Evolutionary conservation across 1,140 invertebrate species (phyloP).

Genomic region (Tribolium madens): DNA sequence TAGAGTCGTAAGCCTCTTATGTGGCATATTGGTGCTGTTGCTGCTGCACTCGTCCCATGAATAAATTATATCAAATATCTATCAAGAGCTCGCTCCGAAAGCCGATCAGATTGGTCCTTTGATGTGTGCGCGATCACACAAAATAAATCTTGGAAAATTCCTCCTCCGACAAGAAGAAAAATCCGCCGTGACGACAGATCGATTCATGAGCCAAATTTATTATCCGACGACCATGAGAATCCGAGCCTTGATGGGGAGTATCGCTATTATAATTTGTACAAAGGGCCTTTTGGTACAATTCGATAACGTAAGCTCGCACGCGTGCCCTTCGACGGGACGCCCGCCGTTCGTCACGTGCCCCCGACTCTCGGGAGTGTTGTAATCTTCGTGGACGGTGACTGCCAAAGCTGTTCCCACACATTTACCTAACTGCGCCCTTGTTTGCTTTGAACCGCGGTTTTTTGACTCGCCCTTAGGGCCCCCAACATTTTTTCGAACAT

Average conservation of each 20-base stretch:
- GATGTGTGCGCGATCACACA: slow-evolving; percentile 54
- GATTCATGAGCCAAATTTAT: not conserved
- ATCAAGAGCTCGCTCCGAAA: slow-evolving; percentile 62
- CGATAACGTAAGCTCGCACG: slow-evolving; percentile 51
- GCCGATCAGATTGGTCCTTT: slow-evolving; percentile 65
- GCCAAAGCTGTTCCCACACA: slow-evolving; percentile 58
- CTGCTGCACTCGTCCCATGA: slow-evolving; percentile 63
- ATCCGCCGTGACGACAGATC: slow-evolving; percentile 14
- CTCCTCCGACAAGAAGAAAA: slow-evolving; percentile 2
- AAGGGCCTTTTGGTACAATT: slow-evolving; percentile 36
- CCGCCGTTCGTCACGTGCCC: slow-evolving; percentile 48
- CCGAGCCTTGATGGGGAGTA: slow-evolving; percentile 28
- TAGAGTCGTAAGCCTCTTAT: slow-evolving; percentile 66
- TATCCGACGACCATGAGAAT: slow-evolving; percentile 11
- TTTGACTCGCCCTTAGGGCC: not conserved
- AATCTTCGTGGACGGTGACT: slow-evolving; percentile 60
- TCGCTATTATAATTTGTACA: slow-evolving; percentile 53
- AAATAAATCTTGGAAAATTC: slow-evolving; percentile 38
- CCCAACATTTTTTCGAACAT: too few relatives aligned
- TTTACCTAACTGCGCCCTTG: slow-evolving; percentile 40
- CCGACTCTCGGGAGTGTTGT: slow-evolving; percentile 55
- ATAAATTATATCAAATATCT: slow-evolving; percentile 68
- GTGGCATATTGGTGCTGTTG: slow-evolving; percentile 60
- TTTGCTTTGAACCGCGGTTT: not conserved
- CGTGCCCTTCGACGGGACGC: slow-evolving; percentile 48